Evolutionary conservation across 2,797 vertebrate genomes (phyloP).

Genomic region (Synaphobranchus kaupii): DNA sequence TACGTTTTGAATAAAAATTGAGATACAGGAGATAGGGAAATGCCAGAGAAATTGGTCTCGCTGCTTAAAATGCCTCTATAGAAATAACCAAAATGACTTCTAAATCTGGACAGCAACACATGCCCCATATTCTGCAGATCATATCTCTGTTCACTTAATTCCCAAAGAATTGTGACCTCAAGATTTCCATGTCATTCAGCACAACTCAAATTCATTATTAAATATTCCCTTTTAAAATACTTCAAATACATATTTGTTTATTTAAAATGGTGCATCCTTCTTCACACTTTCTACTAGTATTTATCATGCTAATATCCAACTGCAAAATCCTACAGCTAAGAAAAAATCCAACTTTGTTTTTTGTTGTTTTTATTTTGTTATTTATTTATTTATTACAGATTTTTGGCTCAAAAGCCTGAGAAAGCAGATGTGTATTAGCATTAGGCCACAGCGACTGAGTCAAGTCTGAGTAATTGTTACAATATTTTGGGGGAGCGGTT

Average conservation of each 20-base stretch:
- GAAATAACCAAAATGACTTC: not conserved
- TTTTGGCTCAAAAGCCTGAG: slow-evolving; percentile 49
- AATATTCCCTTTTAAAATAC: not conserved
- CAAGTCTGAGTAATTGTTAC: slow-evolving; percentile 49
- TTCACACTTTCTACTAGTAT: not conserved
- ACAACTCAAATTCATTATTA: not conserved
- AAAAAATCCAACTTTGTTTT: not conserved
- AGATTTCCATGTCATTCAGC: not conserved
- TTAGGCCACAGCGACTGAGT: slow-evolving; percentile 52
- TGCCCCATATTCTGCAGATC: not conserved
- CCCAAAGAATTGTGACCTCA: not conserved
- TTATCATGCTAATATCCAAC: slow-evolving; percentile 15
- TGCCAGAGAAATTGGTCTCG: not conserved
- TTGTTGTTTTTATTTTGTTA: too few species aligned
- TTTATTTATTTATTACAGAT: not conserved
- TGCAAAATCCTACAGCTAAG: slow-evolving; percentile 12
- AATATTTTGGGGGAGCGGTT: slow-evolving; percentile 49
- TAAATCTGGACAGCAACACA: not conserved
- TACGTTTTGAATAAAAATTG: not conserved
- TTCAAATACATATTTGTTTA: slow-evolving; percentile 20
- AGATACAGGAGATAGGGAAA: not conserved
- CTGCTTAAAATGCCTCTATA: not conserved
- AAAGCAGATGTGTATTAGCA: slow-evolving; percentile 56
- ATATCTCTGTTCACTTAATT: not conserved
- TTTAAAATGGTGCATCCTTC: not conserved